Conservation (phyloP, 2,113 vertebrate species). For the Protobothrops flavoviridis region DNA sequence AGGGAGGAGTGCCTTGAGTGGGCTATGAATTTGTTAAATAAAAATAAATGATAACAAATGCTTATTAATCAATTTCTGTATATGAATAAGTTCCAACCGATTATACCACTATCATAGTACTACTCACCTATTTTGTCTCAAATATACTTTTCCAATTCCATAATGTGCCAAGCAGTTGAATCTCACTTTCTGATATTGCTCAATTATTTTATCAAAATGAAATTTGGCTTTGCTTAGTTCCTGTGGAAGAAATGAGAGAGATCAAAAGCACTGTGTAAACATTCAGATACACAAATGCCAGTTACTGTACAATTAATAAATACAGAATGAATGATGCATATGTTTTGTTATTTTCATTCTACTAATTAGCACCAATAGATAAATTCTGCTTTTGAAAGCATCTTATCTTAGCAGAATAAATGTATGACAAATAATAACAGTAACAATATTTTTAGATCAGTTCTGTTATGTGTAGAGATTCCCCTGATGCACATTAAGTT, state of each 20-base stretch:
- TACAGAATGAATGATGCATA: neutral
- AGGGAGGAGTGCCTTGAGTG: neutral
- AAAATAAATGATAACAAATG: neutral
- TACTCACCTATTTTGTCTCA: constrained; percentile 88
- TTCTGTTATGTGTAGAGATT: neutral
- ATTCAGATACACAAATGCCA: neutral
- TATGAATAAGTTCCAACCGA: neutral
- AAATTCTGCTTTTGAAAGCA: neutral
- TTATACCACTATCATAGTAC: neutral
- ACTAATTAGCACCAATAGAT: neutral
- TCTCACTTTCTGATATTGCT: constrained; percentile 72
- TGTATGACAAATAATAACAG: neutral
- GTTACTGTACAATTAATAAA: neutral
- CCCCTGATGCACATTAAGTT: neutral
- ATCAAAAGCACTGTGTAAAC: neutral
- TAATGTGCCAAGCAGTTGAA: constrained; percentile 85
- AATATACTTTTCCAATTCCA: constrained; percentile 82
- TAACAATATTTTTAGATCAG: neutral
- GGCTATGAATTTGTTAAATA: neutral
- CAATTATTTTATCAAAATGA: constrained; percentile 79
- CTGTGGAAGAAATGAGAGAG: constrained; percentile 64
- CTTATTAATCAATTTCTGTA: neutral
- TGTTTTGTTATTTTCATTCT: neutral
- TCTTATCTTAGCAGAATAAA: neutral
- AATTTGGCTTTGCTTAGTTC: constrained; percentile 81